Conservation (phyloP, 1,140 invertebrate genomes). For the Caerostris darwini region DNA sequence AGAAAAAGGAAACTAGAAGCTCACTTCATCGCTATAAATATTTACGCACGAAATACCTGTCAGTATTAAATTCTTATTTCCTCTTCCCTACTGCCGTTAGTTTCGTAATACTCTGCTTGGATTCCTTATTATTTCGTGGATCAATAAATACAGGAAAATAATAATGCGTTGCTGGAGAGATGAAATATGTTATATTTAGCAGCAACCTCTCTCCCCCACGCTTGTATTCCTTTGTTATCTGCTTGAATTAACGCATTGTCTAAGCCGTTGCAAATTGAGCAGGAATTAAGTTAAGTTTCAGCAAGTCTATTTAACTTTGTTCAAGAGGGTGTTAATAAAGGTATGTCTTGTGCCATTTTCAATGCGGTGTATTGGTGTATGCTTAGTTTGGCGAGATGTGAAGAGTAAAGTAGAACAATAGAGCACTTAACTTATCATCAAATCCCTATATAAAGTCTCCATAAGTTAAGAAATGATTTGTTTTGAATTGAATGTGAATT, state of each 20-base stretch:
- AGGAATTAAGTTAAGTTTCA: background rate
- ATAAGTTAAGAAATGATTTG: too few species aligned
- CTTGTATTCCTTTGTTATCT: background rate
- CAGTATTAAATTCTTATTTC: conserved; percentile 31
- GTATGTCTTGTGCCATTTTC: too few species aligned
- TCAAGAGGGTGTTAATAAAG: too few species aligned
- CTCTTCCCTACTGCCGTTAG: background rate
- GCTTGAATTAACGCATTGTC: background rate
- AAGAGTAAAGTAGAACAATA: too few species aligned
- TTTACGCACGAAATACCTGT: conserved; percentile 45
- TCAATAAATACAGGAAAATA: background rate
- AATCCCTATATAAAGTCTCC: too few species aligned
- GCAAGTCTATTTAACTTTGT: background rate
- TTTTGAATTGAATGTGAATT: too few species aligned
- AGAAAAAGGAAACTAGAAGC: background rate
- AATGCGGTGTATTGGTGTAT: too few species aligned
- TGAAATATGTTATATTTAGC: background rate
- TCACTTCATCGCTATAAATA: conserved; percentile 24
- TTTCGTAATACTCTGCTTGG: background rate
- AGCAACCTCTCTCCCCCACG: background rate
- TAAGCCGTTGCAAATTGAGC: background rate
- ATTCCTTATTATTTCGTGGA: background rate
- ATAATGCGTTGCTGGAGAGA: background rate
- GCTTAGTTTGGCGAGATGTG: too few species aligned
- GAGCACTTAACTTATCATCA: too few species aligned